A percentile compares a stretch with the other conserved stretches of the same genome.
Evolutionary conservation across 2,797 vertebrate species (phyloP).

Genomic region (Amphiprion clarkii): DNA sequence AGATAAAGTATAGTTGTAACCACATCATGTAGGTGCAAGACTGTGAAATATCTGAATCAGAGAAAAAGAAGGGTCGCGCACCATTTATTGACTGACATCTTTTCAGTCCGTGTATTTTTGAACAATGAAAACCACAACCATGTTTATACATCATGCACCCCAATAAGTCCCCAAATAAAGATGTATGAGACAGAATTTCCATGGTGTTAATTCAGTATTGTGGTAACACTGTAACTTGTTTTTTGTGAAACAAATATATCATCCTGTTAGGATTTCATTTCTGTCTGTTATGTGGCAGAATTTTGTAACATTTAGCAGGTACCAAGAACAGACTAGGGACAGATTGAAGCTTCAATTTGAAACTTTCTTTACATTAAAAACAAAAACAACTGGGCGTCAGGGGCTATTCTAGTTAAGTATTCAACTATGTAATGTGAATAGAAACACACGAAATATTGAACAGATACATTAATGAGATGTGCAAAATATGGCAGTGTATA

Average conservation of each 20-base stretch:
- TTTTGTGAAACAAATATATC: not conserved
- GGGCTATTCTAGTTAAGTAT: not conserved
- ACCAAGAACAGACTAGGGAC: not conserved
- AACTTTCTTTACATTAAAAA: slow-evolving; percentile 6
- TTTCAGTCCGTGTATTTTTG: too few species aligned
- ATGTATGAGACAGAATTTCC: not conserved
- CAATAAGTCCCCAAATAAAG: not conserved
- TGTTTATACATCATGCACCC: too few species aligned
- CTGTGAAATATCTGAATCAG: too few species aligned
- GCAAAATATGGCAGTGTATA: not conserved
- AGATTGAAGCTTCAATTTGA: slow-evolving; percentile 13
- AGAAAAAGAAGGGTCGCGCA: too few species aligned
- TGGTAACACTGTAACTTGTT: not conserved
- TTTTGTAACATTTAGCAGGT: not conserved
- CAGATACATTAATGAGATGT: not conserved
- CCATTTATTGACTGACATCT: too few species aligned
- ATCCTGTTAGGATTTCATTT: not conserved
- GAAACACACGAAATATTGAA: too few species aligned
- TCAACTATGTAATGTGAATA: not conserved
- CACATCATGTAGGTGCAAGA: too few species aligned
- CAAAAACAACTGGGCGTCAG: slow-evolving; percentile 11
- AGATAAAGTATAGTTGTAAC: too few species aligned
- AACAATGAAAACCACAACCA: too few species aligned
- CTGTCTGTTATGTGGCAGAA: not conserved
- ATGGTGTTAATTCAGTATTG: not conserved